Evolutionary conservation across 2,113 vertebrate genomes (phyloP), one percentile per base, ranked within the genome.

Genomic region (Sturnira hondurensis): DNA sequence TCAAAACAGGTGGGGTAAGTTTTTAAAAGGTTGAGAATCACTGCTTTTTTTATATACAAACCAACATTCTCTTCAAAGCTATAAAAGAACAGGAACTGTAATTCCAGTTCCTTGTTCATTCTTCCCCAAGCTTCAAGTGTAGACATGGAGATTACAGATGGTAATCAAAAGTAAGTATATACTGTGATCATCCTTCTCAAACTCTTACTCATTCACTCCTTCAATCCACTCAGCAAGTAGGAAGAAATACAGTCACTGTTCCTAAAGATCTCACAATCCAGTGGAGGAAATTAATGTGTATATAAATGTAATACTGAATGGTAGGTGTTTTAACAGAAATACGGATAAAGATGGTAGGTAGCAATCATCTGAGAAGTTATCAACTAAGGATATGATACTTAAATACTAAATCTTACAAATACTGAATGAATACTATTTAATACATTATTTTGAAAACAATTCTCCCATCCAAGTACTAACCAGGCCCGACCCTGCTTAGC

Each of bases 31-130:
- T 12, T 63, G 28, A 93, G 20, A 81, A 74, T 85, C 47, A 85
- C 4, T 85, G 41, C 4, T 80, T 56, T 90, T 88, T 86, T 61
- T n/a, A 91, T n/a, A 76, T 77, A 70, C 41, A 91, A 89, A 89
- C 81, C 17, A 90, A 54, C 54, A 92, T 52, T 94, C 54, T 94
- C 38, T 86, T 92, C 41, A 65, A 86, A 94, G 65, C 63, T 92
- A 83, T 38, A 80, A 36, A 88, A 80, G 52, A 73, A 13, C 31
- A 45, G 22, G 63, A 90, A 86, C 73, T 41, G 36, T 87, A 82
- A 92, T 50, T 94, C 45, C 16, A 92, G 87, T 85, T 91, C 50
- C 84, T 91, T 31, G 85, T 93, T 63, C 16, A 63, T 78, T 78
- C 87, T 63, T 7, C 36, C 22, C n/a, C 45, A 86, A 96, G 70